Evolutionary conservation across 2,888 invertebrate genomes (phyloP).

Genomic region (Masnerella sp.): DNA sequence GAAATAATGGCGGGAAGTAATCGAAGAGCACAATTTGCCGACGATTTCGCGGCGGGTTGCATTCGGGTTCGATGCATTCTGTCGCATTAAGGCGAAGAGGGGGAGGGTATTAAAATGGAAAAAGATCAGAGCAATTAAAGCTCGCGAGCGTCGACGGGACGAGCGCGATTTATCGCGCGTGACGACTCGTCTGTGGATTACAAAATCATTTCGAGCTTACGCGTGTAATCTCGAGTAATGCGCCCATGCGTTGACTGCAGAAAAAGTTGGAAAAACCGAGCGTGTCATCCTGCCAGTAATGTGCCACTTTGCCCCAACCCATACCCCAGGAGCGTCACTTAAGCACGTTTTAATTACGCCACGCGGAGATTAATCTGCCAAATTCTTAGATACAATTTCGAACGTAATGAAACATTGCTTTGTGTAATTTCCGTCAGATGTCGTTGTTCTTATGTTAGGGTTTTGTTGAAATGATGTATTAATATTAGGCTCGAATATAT

Average conservation of each 20-base stretch:
- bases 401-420: conserved; percentile 12
- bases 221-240: conserved; percentile 61
- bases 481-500: too few species aligned
- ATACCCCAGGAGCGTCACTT: too few species aligned
- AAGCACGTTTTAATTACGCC: conserved; percentile 45
- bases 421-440: too few species aligned
- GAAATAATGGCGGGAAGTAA: conserved; percentile 23
- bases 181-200: conserved; percentile 56
- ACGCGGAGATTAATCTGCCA: conserved; percentile 31
- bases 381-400: conserved; percentile 17
- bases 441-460: too few species aligned
- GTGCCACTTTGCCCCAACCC: conserved; percentile 26
- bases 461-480: too few species aligned
- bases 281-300: conserved; percentile 41
- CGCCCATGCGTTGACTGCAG: conserved; percentile 54
- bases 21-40: conserved; percentile 29
- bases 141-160: conserved; percentile 38
- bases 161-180: conserved; percentile 60
- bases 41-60: conserved; percentile 35
- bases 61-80: conserved; percentile 30
- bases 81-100: conserved; percentile 26
- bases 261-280: conserved; percentile 54
- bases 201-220: conserved; percentile 62
- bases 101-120: conserved; percentile 47
- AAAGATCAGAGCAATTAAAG: conserved; percentile 55